Percentiles rank a stretch among this genome's conserved stretches.
Conservation (phyloP, 2,888 invertebrate genomes). For the Callyntrura guangdongensis region DNA sequence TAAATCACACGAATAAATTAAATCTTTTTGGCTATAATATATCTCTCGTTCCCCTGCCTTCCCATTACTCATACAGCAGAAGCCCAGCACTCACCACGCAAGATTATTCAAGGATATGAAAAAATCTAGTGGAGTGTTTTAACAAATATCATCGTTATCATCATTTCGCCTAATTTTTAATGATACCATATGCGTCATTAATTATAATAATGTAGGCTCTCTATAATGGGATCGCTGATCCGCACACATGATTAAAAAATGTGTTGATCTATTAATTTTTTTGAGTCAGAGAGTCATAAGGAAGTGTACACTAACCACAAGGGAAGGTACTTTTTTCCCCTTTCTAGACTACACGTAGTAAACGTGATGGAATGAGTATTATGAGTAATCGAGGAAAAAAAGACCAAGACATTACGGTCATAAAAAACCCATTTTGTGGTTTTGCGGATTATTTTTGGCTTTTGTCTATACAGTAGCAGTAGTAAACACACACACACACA, state of each 20-base stretch:
- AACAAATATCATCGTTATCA: constrained; percentile 41
- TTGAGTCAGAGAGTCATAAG: constrained; percentile 27
- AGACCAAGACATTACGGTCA: not conserved
- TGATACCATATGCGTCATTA: not conserved
- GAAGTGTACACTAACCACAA: not conserved
- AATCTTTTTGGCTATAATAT: constrained; percentile 13
- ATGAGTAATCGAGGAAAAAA: not conserved
- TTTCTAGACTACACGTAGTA: not conserved
- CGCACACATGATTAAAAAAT: not conserved
- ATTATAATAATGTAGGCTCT: no score
- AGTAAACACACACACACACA: no score
- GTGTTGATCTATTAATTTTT: not conserved
- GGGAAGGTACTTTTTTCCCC: no score
- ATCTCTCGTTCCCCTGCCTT: no score
- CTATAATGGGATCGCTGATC: not conserved
- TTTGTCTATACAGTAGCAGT: no score
- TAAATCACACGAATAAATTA: not conserved
- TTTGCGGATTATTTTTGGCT: not conserved
- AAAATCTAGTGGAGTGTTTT: constrained; percentile 11
- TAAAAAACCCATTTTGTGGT: constrained; percentile 16
- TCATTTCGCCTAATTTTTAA: constrained; percentile 43
- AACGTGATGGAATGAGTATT: not conserved
- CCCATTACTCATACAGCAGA: no score
- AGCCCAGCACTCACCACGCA: no score
- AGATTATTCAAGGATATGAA: constrained; percentile 37